Evolutionary conservation across 1,140 invertebrate genomes (phyloP).

Genomic region (Drosophila sp.): DNA sequence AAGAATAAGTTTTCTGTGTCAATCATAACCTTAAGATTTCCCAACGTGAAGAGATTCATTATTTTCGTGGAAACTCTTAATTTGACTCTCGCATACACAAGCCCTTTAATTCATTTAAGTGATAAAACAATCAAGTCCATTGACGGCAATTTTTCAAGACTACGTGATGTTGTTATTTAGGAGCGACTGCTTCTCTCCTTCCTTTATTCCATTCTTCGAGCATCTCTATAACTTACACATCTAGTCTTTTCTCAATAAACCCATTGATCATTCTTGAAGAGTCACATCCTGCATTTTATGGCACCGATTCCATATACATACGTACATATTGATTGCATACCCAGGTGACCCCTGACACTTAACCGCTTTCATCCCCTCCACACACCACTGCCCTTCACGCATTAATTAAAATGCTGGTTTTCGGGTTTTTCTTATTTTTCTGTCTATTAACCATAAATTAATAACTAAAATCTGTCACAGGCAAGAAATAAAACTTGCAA

Average conservation of each 20-base stretch:
- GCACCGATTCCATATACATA: slow-evolving; percentile 14
- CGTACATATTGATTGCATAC: slow-evolving; percentile 19
- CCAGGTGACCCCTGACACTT: slow-evolving; percentile 18
- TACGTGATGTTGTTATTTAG: neutral
- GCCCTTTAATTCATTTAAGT: neutral
- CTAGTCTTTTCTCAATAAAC: slow-evolving; percentile 1
- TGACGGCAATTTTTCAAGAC: neutral
- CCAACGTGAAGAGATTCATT: too few relatives aligned
- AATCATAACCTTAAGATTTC: too few relatives aligned
- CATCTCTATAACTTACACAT: neutral
- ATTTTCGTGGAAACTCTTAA: too few relatives aligned
- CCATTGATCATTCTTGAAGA: neutral
- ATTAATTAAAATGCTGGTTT: slow-evolving; percentile 64
- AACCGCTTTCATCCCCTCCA: slow-evolving; percentile 1
- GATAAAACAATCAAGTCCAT: neutral
- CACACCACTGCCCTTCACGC: slow-evolving; percentile 21
- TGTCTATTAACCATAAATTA: slow-evolving; percentile 72
- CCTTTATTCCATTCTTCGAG: neutral
- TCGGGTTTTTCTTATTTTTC: slow-evolving; percentile 7
- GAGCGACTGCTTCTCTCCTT: neutral
- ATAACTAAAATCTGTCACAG: slow-evolving; percentile 32
- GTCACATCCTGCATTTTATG: neutral
- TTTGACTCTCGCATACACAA: too few relatives aligned
- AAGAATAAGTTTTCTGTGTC: too few relatives aligned
- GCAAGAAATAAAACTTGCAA: slow-evolving; percentile 51